phyloP scores from a whole-genome alignment of 2,888 invertebrate genomes.

The Camponotus fellah region DNA sequence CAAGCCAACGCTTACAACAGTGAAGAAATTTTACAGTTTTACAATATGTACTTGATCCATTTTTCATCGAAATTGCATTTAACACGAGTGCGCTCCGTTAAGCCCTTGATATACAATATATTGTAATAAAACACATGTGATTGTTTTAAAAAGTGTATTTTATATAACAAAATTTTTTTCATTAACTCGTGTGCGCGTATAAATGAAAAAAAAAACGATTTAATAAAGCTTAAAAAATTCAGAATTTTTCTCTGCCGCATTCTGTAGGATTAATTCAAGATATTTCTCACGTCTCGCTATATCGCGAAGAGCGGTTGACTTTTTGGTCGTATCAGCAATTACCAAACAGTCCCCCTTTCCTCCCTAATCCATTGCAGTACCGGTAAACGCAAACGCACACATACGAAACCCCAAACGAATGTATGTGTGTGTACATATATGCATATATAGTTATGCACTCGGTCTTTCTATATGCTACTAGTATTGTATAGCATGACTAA shows the following conservation, averaged over 20 bases:
- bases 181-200: background rate
- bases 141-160: constrained; percentile 12
- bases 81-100: constrained; percentile 5
- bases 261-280: background rate
- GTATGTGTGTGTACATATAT: too few species aligned
- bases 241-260: background rate
- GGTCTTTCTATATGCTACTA: constrained; percentile 70
- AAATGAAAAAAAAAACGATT: constrained; percentile 2
- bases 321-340: constrained; percentile 37
- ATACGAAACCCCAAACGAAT: background rate
- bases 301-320: constrained; percentile 3
- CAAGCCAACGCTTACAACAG: constrained; percentile 13
- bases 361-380: background rate
- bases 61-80: constrained; percentile 38
- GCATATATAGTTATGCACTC: constrained; percentile 62
- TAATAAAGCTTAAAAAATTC: constrained; percentile 21
- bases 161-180: background rate
- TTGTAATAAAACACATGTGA: constrained; percentile 22
- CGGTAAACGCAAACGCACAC: background rate
- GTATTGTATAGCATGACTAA: constrained; percentile 79
- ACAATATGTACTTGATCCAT: constrained; percentile 33
- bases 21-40: constrained; percentile 21
- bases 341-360: background rate
- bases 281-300: background rate
- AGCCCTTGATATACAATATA: background rate